Base-by-base conservation (phyloP, 2,797 vertebrate genomes). In the Pangasius krempfi region DNA sequence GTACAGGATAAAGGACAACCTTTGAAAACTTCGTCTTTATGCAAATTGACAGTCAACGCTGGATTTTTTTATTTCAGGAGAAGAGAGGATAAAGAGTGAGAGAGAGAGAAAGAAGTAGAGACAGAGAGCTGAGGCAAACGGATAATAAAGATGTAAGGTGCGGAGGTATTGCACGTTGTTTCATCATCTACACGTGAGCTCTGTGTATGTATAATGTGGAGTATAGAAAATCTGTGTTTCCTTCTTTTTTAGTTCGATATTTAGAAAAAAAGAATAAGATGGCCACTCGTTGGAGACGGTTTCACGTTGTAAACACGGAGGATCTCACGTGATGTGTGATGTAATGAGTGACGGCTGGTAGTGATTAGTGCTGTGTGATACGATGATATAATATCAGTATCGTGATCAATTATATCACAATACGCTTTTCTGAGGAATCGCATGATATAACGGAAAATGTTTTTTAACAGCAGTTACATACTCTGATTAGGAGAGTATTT, bases 81-180 rank as follows among this genome's bases (percentile, higher is more conserved):
- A 73, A 44, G 40, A 44, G 70, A 73, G 70, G 12, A 12, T 44
- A 25, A 27, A 47, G 66, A 47, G 14, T 5, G 9, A 5, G 20
- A 25, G 37, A 44, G 37, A 40, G 66, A 47, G 66, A 30, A 73
- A 37, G 12, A 78, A 54, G 44, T 18, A 44, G 44, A 86, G n/a
- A 64, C 27, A 76, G 82, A 27, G 54, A 60, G 78, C 60, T 75
- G 56, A 89, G 40, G 64, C 76, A 83, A 68, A 25, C 87, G 81
- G 58, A 87, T 85, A 85, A 58, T 85, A 54, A 84, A 80, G 44
- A 44, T 85, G 47, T 27, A 66, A 81, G 72, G 20, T 64, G 68
- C 66, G 75, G 50, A 75, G 80, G 86, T 88, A 87, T 90, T 90
- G 40, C 90, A 52, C 80, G 4, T 25, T 27, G 58, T 91, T 91